phyloP scores from a whole-genome alignment of 2,888 invertebrate genomes.

The Microctonus hyperodae region DNA sequence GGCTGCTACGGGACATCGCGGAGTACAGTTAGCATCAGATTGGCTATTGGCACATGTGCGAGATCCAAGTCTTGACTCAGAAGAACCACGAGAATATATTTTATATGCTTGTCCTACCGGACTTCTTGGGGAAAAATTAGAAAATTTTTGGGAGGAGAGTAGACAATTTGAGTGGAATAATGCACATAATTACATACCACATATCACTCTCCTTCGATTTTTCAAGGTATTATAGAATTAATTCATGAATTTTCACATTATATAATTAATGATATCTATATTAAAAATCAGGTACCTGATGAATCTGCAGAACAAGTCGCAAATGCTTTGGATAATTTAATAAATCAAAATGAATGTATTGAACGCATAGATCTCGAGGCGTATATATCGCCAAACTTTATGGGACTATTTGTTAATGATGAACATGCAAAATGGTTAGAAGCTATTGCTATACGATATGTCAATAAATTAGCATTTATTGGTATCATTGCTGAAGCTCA shows the following conservation, averaged over 20 bases:
- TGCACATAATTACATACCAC: conserved; percentile 89
- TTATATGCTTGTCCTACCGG: conserved; percentile 88
- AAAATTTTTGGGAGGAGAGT: conserved; percentile 81
- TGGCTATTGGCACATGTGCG: conserved; percentile 91
- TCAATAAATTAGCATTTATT: conserved; percentile 78
- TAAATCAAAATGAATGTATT: conserved; percentile 74
- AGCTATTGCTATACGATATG: conserved; percentile 80
- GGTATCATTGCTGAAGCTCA: conserved; percentile 80
- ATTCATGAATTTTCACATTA: conserved; percentile 11
- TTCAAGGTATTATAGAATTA: conserved; percentile 73
- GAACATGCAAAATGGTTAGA: conserved; percentile 83
- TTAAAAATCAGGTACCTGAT: conserved; percentile 83
- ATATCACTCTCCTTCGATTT: conserved; percentile 88
- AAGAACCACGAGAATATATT: conserved; percentile 83
- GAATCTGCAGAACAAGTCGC: conserved; percentile 75
- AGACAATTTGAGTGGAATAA: conserved; percentile 84
- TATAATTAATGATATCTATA: not conserved
- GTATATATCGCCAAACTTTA: conserved; percentile 87
- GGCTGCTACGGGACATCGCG: conserved; percentile 87
- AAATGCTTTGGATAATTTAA: conserved; percentile 76
- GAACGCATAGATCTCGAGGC: conserved; percentile 73
- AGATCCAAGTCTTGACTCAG: conserved; percentile 80
- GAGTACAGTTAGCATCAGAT: conserved; percentile 88
- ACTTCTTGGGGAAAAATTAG: conserved; percentile 73
- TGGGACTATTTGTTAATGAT: conserved; percentile 88